Conservation (phyloP, 2,888 invertebrate species). For the Gordius sp. region DNA sequence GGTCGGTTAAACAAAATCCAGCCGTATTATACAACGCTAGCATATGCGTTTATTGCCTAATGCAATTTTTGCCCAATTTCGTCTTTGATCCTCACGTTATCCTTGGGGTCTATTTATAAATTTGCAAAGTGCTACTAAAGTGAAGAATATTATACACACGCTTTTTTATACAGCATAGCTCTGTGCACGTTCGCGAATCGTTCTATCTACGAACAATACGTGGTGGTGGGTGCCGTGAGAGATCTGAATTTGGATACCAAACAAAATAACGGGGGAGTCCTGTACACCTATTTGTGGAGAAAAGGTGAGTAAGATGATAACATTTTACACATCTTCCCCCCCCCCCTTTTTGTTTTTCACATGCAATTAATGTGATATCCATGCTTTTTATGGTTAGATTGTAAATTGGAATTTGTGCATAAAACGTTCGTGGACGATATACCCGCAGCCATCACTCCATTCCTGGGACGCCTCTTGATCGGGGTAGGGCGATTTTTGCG, state of each 20-base stretch:
- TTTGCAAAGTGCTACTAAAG: too few species aligned
- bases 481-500: slow-evolving; percentile 71
- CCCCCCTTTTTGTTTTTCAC: too few species aligned
- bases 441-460: slow-evolving; percentile 53
- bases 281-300: slow-evolving; percentile 48
- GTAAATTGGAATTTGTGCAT: slow-evolving; percentile 63
- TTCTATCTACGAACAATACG: slow-evolving; percentile 36
- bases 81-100: too few species aligned
- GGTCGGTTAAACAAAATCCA: too few species aligned
- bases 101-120: too few species aligned
- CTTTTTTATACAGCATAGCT: slow-evolving; percentile 30
- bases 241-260: slow-evolving; percentile 66
- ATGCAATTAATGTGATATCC: too few species aligned
- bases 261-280: slow-evolving; percentile 49
- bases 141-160: too few species aligned
- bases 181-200: slow-evolving; percentile 49
- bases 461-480: slow-evolving; percentile 64
- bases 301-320: too few species aligned
- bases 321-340: too few species aligned
- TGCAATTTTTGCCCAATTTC: slow-evolving; percentile 4
- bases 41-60: too few species aligned
- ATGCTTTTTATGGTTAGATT: slow-evolving; percentile 39
- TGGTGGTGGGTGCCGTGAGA: slow-evolving; percentile 65
- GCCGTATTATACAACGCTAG: too few species aligned
- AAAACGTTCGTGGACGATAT: slow-evolving; percentile 73